Percentiles rank a stretch among this genome's conserved stretches.
Conservation (phyloP, 1,140 invertebrate genomes). For the Chymomyza costata region DNA sequence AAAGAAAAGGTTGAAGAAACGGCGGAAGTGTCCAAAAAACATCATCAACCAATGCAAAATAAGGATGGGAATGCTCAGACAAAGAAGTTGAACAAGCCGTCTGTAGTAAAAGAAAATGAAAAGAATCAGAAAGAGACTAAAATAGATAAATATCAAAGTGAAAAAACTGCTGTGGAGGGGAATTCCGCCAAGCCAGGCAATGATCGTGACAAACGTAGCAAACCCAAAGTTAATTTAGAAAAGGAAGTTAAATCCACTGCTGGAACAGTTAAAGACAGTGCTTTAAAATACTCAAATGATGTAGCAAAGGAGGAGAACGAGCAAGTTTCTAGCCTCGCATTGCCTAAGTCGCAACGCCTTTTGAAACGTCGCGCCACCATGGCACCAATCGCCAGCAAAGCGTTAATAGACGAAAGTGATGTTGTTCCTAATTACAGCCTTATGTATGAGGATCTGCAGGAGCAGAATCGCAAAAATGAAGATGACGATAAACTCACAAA, state of each 20-base stretch:
- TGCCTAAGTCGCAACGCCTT: conserved; percentile 12
- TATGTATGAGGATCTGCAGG: conserved; percentile 34
- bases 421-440: conserved; percentile 23
- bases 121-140: no score
- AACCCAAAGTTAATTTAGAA: not conserved
- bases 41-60: not conserved
- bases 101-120: not conserved
- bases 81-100: not conserved
- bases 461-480: not conserved
- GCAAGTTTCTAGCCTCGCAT: not conserved
- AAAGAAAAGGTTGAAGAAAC: not conserved
- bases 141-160: not conserved
- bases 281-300: not conserved
- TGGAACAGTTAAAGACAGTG: not conserved
- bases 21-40: not conserved
- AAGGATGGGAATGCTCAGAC: not conserved
- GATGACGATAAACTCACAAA: not conserved
- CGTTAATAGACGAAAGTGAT: conserved; percentile 35
- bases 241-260: not conserved
- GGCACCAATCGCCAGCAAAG: conserved; percentile 32
- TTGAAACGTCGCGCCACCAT: conserved; percentile 43
- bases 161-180: conserved; percentile 1
- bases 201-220: not conserved
- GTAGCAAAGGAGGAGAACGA: conserved; percentile 3
- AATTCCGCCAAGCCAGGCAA: no score